phyloP scores from a whole-genome alignment of 2,888 invertebrate genomes.

The Cloeon dipterum region DNA sequence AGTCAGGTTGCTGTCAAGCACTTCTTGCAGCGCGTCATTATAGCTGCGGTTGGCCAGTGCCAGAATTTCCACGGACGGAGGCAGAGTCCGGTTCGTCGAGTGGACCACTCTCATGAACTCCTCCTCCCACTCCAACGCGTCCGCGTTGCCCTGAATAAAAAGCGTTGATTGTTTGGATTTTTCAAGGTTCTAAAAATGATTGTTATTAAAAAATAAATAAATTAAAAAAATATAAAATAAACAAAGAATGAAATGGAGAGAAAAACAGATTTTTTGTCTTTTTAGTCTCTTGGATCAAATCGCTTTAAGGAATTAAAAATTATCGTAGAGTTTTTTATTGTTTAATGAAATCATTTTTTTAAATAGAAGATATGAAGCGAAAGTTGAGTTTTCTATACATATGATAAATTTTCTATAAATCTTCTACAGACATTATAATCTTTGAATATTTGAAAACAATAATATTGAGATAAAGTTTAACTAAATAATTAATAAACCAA shows the following conservation, averaged over 20 bases:
- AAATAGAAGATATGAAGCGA: too few relatives aligned
- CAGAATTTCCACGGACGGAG: constrained; percentile 15
- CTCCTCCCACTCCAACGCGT: constrained; percentile 15
- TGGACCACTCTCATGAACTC: constrained; percentile 12
- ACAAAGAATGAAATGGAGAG: too few relatives aligned
- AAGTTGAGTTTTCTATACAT: too few relatives aligned
- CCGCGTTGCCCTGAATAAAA: constrained; percentile 6
- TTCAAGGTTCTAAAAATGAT: background rate
- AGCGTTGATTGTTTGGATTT: background rate
- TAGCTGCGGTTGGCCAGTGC: constrained; percentile 16
- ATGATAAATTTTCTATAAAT: too few relatives aligned
- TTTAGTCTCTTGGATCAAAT: background rate
- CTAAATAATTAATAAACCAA: too few relatives aligned
- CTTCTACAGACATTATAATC: too few relatives aligned
- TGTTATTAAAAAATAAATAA: background rate
- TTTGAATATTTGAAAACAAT: constrained; percentile 1
- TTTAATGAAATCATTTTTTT: too few relatives aligned
- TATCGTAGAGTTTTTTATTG: too few relatives aligned
- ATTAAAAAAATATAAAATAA: background rate
- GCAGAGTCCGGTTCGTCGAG: constrained; percentile 12
- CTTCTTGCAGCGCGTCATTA: constrained; percentile 15
- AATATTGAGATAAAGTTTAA: too few relatives aligned
- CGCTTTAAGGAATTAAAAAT: background rate
- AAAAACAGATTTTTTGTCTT: background rate
- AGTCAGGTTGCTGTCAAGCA: constrained; percentile 16